phyloP scores from a whole-genome alignment of 2,888 invertebrate species.

The Furcula furcula region DNA sequence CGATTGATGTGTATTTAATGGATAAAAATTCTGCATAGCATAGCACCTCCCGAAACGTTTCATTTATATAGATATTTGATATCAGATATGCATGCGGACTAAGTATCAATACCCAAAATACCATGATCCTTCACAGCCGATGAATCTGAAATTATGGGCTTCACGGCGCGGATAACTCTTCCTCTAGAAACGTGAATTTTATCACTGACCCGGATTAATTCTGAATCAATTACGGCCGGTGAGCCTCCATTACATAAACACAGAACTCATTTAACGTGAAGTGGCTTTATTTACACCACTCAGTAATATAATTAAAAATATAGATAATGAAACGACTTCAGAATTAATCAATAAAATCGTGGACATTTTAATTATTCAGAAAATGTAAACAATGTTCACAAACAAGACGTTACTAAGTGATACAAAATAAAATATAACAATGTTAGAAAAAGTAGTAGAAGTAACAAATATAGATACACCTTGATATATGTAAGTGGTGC shows the following conservation, averaged over 20 bases:
- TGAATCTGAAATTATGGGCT: constrained; percentile 5
- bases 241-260: constrained; percentile 49
- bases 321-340: not conserved
- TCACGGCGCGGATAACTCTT: constrained; percentile 5
- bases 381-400: too few species aligned
- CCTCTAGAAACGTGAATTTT: constrained; percentile 35
- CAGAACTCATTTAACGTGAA: constrained; percentile 45
- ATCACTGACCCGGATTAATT: constrained; percentile 46
- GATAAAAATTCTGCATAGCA: too few species aligned
- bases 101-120: not conserved
- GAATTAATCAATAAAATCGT: not conserved
- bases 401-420: too few species aligned
- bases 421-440: too few species aligned
- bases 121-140: not conserved
- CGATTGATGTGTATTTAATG: too few species aligned
- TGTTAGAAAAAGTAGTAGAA: too few species aligned
- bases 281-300: constrained; percentile 10
- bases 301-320: constrained; percentile 5
- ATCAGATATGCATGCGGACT: too few species aligned
- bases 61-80: too few species aligned
- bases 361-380: too few species aligned
- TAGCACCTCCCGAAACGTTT: too few species aligned
- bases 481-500: too few species aligned
- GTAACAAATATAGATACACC: too few species aligned
- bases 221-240: constrained; percentile 49